Evolutionary conservation across 1,140 invertebrate genomes (phyloP).

Genomic region (Drosophila pachea): DNA sequence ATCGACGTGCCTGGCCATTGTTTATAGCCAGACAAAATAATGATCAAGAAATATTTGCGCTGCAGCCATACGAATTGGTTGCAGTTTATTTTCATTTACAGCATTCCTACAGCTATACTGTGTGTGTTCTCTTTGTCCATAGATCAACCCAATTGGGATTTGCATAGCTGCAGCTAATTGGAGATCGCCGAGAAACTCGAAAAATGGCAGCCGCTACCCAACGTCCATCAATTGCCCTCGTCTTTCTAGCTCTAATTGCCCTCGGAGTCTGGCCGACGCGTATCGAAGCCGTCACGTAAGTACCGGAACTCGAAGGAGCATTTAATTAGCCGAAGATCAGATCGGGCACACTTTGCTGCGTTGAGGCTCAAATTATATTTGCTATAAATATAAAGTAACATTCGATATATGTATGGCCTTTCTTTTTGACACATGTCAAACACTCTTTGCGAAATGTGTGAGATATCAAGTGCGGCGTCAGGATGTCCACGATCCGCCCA

Average conservation of each 20-base stretch:
- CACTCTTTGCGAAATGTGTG: conserved; percentile 46
- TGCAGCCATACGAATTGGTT: conserved; percentile 29
- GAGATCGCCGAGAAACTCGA: conserved; percentile 40
- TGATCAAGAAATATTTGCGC: conserved; percentile 3
- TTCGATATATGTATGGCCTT: not conserved
- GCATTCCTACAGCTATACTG: not conserved
- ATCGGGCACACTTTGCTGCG: not conserved
- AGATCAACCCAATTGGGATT: conserved; percentile 42
- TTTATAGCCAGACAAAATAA: conserved; percentile 20
- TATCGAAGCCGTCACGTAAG: conserved; percentile 53
- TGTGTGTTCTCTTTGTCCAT: conserved; percentile 4
- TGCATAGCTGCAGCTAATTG: conserved; percentile 36
- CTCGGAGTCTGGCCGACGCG: conserved; percentile 35
- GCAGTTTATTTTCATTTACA: conserved; percentile 23
- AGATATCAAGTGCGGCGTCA: conserved; percentile 47
- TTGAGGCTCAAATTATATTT: too few species aligned
- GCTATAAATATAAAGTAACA: not conserved
- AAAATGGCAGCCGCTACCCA: conserved; percentile 37
- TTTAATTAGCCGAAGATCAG: not conserved
- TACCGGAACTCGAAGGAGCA: conserved; percentile 14
- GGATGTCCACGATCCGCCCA: conserved; percentile 10
- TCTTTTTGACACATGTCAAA: conserved; percentile 55
- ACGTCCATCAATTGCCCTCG: conserved; percentile 43
- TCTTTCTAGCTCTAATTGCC: conserved; percentile 55
- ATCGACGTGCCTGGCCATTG: conserved; percentile 10